These are phyloP conservation scores for Ophraella communa DNA, from an alignment of 2,888 invertebrate genomes.

Conservation along the genomic window DNA sequence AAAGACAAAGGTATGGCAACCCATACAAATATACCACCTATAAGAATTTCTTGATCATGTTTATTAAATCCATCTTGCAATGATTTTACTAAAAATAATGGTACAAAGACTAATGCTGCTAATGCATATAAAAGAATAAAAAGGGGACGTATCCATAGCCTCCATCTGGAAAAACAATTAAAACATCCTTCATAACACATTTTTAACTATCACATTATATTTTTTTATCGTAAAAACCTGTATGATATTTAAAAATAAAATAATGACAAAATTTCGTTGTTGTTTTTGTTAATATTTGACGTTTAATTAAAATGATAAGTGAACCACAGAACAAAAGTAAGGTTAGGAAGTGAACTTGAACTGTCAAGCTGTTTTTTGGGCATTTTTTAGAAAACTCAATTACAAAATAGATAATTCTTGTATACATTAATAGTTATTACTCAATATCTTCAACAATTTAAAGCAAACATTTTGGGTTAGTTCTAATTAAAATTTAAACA, in stretches of 20 bases:
- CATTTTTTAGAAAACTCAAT: not conserved
- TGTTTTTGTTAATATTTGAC: not conserved
- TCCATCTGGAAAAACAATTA: conserved; percentile 68
- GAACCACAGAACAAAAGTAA: too few relatives aligned
- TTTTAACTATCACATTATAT: conserved; percentile 31
- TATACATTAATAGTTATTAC: too few relatives aligned
- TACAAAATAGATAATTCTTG: not conserved
- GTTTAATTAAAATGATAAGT: not conserved
- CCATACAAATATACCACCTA: conserved; percentile 91
- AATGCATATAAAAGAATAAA: conserved; percentile 80
- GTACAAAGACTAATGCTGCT: conserved; percentile 83
- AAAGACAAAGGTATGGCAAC: conserved; percentile 90
- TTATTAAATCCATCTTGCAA: conserved; percentile 79
- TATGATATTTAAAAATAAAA: not conserved
- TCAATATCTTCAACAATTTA: too few relatives aligned
- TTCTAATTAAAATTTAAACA: too few relatives aligned
- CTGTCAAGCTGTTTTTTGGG: not conserved
- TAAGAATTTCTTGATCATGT: conserved; percentile 80
- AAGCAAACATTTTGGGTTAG: too few relatives aligned
- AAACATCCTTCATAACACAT: conserved; percentile 53
- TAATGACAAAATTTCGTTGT: not conserved
- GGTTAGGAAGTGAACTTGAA: too few relatives aligned
- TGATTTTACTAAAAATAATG: conserved; percentile 81
- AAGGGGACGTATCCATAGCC: conserved; percentile 88
- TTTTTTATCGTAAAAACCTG: not conserved